These are phyloP conservation scores for Vesta saturnalis DNA, from an alignment of 2,888 invertebrate species.

Conservation along the genomic window DNA sequence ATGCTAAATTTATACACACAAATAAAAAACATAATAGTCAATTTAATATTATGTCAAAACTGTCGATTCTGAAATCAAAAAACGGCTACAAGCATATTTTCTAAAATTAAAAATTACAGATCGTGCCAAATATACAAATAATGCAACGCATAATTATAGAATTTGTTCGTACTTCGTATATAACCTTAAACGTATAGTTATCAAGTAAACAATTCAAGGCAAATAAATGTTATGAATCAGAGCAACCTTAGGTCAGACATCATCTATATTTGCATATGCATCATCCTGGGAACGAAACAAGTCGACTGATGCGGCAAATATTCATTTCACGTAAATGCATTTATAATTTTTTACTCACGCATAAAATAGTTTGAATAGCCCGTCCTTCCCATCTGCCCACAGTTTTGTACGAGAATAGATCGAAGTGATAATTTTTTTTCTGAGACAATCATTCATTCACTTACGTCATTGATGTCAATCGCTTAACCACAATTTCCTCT, in stretches of 20 bases:
- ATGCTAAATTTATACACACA: not conserved
- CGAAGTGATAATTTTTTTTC: not conserved
- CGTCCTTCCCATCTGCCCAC: too few species aligned
- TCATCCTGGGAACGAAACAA: conserved; percentile 35
- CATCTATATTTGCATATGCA: conserved; percentile 31
- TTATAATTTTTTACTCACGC: conserved; percentile 18
- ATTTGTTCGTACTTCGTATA: not conserved
- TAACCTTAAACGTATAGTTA: conserved; percentile 12
- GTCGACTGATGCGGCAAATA: conserved; percentile 25
- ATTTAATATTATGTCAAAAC: not conserved
- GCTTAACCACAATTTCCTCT: not conserved
- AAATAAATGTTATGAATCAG: conserved; percentile 24
- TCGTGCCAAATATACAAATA: conserved; percentile 20
- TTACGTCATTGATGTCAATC: not conserved
- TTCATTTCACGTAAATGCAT: conserved; percentile 15
- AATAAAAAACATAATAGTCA: not conserved
- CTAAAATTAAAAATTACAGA: conserved; percentile 7
- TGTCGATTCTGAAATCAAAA: not conserved
- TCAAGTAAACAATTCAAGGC: conserved; percentile 22
- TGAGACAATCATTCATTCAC: not conserved
- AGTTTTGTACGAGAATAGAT: not conserved
- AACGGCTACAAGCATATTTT: not conserved
- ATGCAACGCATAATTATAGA: conserved; percentile 10
- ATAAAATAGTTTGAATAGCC: conserved; percentile 19
- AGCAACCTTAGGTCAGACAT: conserved; percentile 22